These are phyloP conservation scores for Gulo gulo DNA, from an alignment of 2,113 vertebrate genomes.

Conservation along the genomic window DNA sequence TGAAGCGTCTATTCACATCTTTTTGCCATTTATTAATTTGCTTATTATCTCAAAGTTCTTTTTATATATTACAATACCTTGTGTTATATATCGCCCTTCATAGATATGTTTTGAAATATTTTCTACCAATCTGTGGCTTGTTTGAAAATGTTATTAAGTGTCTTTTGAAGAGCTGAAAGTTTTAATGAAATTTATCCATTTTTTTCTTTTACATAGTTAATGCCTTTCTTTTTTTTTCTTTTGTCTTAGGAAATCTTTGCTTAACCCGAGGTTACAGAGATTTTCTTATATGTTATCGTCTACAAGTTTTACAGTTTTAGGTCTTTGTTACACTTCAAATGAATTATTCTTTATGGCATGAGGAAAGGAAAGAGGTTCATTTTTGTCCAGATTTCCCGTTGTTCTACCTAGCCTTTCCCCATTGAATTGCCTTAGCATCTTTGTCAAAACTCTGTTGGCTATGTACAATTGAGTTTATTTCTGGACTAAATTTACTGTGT, in stretches of 20 bases:
- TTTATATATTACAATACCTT: not conserved
- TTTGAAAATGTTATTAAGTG: not conserved
- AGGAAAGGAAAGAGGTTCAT: not conserved
- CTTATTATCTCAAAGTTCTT: not conserved
- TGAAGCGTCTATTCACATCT: not conserved
- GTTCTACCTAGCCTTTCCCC: not conserved
- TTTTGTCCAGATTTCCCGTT: not conserved
- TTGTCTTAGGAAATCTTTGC: not conserved
- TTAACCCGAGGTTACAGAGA: not conserved
- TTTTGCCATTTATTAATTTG: constrained; percentile 8
- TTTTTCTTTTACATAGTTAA: not conserved
- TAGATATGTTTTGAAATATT: not conserved
- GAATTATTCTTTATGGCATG: constrained; percentile 10
- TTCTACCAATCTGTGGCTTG: not conserved
- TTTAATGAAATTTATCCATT: not conserved
- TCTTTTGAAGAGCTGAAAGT: not conserved
- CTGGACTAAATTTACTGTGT: not conserved
- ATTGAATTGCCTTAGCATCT: not conserved
- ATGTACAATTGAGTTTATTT: not conserved
- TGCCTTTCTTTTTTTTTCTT: not conserved
- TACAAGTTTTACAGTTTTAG: not conserved
- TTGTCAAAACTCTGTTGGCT: not conserved
- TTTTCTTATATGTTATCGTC: not conserved
- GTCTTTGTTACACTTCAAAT: not conserved
- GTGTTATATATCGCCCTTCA: not conserved